phyloP scores from a whole-genome alignment of 2,888 invertebrate genomes.

The Perdita meconis region DNA sequence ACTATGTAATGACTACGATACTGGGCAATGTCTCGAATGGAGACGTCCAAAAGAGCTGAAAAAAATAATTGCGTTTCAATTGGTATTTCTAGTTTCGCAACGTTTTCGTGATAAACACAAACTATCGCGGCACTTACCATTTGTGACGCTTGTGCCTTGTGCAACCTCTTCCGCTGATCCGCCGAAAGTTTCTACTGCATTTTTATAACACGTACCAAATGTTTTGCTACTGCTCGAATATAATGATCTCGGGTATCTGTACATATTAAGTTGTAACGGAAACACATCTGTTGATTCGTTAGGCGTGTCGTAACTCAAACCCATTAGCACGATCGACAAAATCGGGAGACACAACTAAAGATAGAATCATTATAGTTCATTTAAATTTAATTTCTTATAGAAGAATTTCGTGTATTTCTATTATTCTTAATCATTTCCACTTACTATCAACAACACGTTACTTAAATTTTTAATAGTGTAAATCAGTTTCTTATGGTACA shows the following conservation, averaged over 20 bases:
- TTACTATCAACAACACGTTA: conserved; percentile 70
- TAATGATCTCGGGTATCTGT: conserved; percentile 75
- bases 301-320: conserved; percentile 75
- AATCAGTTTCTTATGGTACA: conserved; percentile 80
- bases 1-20: conserved; percentile 85
- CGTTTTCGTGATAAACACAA: conserved; percentile 6
- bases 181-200: conserved; percentile 63
- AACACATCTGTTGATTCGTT: conserved; percentile 66
- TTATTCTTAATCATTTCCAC: neutral
- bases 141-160: conserved; percentile 59
- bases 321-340: conserved; percentile 77
- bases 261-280: conserved; percentile 80
- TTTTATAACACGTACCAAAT: conserved; percentile 67
- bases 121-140: conserved; percentile 27
- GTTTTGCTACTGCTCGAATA: conserved; percentile 69
- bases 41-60: conserved; percentile 83
- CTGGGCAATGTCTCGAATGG: conserved; percentile 79
- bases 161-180: conserved; percentile 65
- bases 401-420: neutral
- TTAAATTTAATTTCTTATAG: neutral
- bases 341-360: conserved; percentile 78
- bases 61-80: conserved; percentile 25
- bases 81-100: neutral
- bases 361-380: neutral
- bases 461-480: conserved; percentile 79